phyloP scores from a whole-genome alignment of 2,888 invertebrate genomes.

The Hirudinaria manillensis region DNA sequence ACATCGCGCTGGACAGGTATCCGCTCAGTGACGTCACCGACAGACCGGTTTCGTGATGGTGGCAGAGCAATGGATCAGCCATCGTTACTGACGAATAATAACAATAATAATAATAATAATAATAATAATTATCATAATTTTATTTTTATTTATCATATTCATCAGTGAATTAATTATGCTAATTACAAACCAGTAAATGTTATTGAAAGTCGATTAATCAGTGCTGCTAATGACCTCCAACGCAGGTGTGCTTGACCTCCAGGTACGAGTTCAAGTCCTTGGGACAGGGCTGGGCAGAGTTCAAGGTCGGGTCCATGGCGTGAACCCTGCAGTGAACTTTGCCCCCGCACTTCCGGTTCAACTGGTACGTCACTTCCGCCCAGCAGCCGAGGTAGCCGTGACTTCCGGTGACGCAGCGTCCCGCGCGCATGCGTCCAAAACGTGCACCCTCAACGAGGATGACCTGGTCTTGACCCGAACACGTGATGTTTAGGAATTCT shows the following conservation, averaged over 20 bases:
- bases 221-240: conserved; percentile 31
- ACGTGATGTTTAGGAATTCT: conserved; percentile 32
- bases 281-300: conserved; percentile 35
- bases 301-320: conserved; percentile 36
- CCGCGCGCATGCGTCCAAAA: conserved; percentile 38
- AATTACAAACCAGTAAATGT: not conserved
- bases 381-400: conserved; percentile 38
- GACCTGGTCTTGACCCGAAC: conserved; percentile 27
- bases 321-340: conserved; percentile 34
- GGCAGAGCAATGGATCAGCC: not conserved
- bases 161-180: not conserved
- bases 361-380: conserved; percentile 35
- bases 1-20: conserved; percentile 29
- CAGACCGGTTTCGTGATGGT: not conserved
- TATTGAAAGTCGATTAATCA: not conserved
- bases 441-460: conserved; percentile 35
- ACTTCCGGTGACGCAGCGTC: conserved; percentile 37
- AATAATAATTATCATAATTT: not conserved
- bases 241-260: conserved; percentile 36
- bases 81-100: not conserved
- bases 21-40: not conserved
- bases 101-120: not conserved
- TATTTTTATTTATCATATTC: not conserved
- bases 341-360: conserved; percentile 37
- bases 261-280: conserved; percentile 38